phyloP scores from a whole-genome alignment of 2,888 invertebrate genomes.

The Petrophora chlorosata region DNA sequence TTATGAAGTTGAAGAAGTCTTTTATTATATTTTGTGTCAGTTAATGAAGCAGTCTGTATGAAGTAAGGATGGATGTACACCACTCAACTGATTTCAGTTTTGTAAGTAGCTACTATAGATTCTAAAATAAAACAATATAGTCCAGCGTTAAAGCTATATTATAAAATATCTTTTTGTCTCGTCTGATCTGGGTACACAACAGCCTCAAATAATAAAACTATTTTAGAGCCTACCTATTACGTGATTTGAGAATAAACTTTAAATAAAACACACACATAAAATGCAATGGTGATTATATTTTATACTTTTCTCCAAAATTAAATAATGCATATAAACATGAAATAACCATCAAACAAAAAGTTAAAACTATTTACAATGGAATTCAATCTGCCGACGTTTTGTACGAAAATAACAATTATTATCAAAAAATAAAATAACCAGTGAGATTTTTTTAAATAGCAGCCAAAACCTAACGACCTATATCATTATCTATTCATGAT shows the following conservation, averaged over 20 bases:
- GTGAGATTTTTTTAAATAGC: neutral
- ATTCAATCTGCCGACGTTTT: conserved; percentile 33
- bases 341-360: conserved; percentile 67
- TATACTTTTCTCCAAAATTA: conserved; percentile 65
- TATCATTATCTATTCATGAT: neutral
- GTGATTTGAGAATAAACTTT: neutral
- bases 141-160: too few relatives aligned
- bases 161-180: too few relatives aligned
- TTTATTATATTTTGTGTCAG: too few relatives aligned
- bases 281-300: conserved; percentile 82
- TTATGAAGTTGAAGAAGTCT: too few relatives aligned
- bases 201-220: too few relatives aligned
- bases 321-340: conserved; percentile 72
- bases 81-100: too few relatives aligned
- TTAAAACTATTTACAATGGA: conserved; percentile 72
- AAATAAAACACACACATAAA: conserved; percentile 59
- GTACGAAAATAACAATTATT: conserved; percentile 20
- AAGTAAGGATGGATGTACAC: too few relatives aligned
- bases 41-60: too few relatives aligned
- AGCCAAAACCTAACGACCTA: neutral
- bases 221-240: neutral
- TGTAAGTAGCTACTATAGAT: too few relatives aligned
- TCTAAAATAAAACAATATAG: too few relatives aligned
- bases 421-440: neutral
- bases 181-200: too few relatives aligned